Conservation (phyloP, 2,113 vertebrate genomes). For the Sander lucioperca region DNA sequence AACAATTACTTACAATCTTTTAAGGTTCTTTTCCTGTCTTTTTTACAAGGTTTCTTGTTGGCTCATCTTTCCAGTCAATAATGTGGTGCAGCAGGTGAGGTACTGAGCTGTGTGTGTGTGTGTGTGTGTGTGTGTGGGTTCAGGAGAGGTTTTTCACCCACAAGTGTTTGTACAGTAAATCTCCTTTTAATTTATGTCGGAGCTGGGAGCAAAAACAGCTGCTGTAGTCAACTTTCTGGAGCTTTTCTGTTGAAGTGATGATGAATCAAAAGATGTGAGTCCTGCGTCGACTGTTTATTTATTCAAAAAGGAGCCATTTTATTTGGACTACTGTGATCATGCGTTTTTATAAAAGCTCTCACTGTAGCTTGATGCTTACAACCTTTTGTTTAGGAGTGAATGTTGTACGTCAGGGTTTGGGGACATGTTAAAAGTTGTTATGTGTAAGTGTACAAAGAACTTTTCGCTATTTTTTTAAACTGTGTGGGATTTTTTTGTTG, state of each 20-base stretch:
- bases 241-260: slow-evolving; percentile 24
- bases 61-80: slow-evolving; percentile 38
- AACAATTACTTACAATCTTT: slow-evolving; percentile 9
- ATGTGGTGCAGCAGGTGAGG: slow-evolving; percentile 50
- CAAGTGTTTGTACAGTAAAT: slow-evolving; percentile 46
- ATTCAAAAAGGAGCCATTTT: slow-evolving; percentile 74
- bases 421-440: slow-evolving; percentile 50
- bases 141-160: slow-evolving; percentile 47
- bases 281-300: slow-evolving; percentile 65
- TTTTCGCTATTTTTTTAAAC: slow-evolving; percentile 79
- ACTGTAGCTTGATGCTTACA: slow-evolving; percentile 74
- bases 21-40: slow-evolving; percentile 36
- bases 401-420: slow-evolving; percentile 47
- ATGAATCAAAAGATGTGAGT: slow-evolving; percentile 41
- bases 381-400: slow-evolving; percentile 59
- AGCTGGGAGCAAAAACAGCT: slow-evolving; percentile 54
- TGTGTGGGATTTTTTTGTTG: slow-evolving; percentile 55
- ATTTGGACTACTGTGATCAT: slow-evolving; percentile 79
- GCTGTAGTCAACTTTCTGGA: slow-evolving; percentile 39
- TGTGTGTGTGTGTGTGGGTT: slow-evolving; percentile 38
- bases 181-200: slow-evolving; percentile 43
- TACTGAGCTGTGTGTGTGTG: slow-evolving; percentile 3
- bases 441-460: slow-evolving; percentile 73
- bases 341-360: slow-evolving; percentile 76
- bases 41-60: slow-evolving; percentile 40